These are phyloP conservation scores for Porites australiensis DNA, from an alignment of 64 coral and sea anemone genomes.

Conservation along the genomic window DNA sequence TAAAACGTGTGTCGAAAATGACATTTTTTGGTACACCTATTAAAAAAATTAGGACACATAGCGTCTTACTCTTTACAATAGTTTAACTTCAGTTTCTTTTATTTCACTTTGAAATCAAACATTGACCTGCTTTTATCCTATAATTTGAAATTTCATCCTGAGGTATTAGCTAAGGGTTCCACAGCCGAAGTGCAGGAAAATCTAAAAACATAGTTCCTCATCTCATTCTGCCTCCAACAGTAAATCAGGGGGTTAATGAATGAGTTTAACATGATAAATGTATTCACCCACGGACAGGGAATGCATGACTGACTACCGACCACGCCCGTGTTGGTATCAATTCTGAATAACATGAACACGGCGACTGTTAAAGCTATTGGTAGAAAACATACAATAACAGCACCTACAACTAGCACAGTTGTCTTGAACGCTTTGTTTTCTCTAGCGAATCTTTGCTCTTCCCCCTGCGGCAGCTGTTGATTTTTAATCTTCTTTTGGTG, in stretches of 20 bases:
- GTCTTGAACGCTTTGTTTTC: neutral
- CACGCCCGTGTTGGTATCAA: too few species aligned
- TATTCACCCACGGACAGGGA: neutral
- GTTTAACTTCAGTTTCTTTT: too few species aligned
- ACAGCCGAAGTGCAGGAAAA: too few species aligned
- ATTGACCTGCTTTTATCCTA: too few species aligned
- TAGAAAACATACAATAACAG: neutral
- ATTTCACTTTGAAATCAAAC: too few species aligned
- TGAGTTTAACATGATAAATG: neutral
- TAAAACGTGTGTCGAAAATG: too few species aligned
- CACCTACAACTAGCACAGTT: neutral
- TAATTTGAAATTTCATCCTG: too few species aligned
- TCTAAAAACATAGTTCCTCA: neutral
- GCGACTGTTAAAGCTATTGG: neutral
- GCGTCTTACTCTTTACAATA: too few species aligned
- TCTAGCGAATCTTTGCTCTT: too few species aligned
- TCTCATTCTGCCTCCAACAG: neutral
- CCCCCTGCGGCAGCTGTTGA: neutral
- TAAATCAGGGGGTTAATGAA: constrained; percentile 20
- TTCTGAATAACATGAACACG: neutral
- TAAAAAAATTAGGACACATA: too few species aligned
- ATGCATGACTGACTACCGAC: neutral
- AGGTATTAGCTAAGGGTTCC: too few species aligned
- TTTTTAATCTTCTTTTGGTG: neutral
- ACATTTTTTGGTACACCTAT: too few species aligned